These are phyloP conservation scores for Dyspetes luteomarginatus DNA, from an alignment of 2,888 invertebrate species.

Conservation along the genomic window DNA sequence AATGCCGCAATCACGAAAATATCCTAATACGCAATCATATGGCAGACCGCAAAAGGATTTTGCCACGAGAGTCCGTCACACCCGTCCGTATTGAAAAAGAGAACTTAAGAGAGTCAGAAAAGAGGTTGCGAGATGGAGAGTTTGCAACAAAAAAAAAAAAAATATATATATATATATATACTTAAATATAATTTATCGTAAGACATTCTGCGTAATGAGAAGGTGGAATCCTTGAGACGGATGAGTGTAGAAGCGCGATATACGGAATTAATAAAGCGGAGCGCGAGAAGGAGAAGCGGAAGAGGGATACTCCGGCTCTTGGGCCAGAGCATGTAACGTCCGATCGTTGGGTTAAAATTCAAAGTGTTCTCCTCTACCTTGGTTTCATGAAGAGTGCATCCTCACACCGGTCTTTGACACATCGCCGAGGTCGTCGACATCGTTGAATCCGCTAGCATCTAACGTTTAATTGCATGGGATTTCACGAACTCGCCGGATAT, in stretches of 20 bases:
- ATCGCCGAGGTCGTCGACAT: constrained; percentile 62
- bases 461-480: constrained; percentile 79
- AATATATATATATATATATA: too few species aligned
- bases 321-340: constrained; percentile 16
- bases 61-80: background rate
- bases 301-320: constrained; percentile 11
- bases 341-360: constrained; percentile 22
- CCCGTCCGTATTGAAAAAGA: background rate
- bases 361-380: constrained; percentile 19
- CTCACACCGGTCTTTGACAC: constrained; percentile 43
- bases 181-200: background rate
- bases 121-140: background rate
- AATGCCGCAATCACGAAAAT: background rate
- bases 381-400: constrained; percentile 58
- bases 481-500: constrained; percentile 73
- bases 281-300: background rate
- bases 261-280: constrained; percentile 70
- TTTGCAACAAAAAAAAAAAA: background rate
- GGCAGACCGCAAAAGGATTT: background rate
- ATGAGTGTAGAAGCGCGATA: constrained; percentile 65
- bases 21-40: too few species aligned
- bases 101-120: background rate
- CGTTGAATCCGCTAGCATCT: constrained; percentile 71
- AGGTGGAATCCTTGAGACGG: constrained; percentile 72
- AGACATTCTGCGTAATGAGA: background rate